A percentile compares a stretch with the other conserved stretches of the same genome.
Evolutionary conservation across 2,888 invertebrate species (phyloP).

Genomic region (Trissonchulus sp.): DNA sequence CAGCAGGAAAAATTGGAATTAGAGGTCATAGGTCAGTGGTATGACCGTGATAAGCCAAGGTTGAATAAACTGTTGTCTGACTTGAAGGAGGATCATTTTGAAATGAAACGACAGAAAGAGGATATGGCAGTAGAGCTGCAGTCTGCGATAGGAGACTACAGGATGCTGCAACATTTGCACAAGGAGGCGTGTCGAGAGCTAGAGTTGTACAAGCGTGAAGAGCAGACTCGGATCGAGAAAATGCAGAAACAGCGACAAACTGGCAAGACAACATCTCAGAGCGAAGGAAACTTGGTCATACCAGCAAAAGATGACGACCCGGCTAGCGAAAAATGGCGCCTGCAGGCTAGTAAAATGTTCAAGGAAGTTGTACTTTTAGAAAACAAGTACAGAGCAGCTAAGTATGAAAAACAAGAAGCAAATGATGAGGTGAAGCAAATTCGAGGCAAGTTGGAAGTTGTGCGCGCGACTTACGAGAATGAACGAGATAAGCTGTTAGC

Average conservation of each 20-base stretch:
- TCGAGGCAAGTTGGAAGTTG: conserved; percentile 40
- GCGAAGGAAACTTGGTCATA: not conserved
- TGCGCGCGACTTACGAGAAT: conserved; percentile 41
- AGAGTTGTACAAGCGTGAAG: conserved; percentile 39
- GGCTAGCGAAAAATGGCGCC: not conserved
- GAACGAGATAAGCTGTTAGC: conserved; percentile 26
- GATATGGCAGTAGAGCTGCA: not conserved
- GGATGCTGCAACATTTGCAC: conserved; percentile 6
- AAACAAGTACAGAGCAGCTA: conserved; percentile 1
- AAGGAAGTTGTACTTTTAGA: conserved; percentile 21
- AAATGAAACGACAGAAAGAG: not conserved
- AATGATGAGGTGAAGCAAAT: conserved; percentile 32
- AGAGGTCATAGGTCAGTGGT: conserved; percentile 33
- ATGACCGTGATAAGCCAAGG: conserved; percentile 39
- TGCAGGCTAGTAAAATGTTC: not conserved
- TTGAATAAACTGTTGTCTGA: conserved; percentile 38
- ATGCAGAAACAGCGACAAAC: not conserved
- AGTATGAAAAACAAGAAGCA: conserved; percentile 19
- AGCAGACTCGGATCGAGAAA: not conserved
- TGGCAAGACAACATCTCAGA: not conserved
- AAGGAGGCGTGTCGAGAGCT: conserved; percentile 35
- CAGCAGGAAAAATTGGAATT: conserved; percentile 30
- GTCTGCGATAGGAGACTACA: not conserved
- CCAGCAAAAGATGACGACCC: not conserved
- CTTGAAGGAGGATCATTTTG: not conserved